Conservation (phyloP, 2,113 vertebrate species). For the Ariopsis seemanni region DNA sequence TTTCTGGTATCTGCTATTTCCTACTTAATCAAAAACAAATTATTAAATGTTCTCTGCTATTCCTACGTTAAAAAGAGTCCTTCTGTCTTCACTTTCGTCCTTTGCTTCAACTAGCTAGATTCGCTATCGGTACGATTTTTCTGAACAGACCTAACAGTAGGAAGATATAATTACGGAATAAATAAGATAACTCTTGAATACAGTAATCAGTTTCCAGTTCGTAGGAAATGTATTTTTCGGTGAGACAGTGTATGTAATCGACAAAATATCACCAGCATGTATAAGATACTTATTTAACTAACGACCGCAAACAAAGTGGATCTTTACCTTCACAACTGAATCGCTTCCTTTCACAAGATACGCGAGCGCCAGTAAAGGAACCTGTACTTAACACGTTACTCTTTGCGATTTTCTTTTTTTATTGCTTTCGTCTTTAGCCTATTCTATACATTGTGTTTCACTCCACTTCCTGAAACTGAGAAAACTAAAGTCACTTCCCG, state of each 20-base stretch:
- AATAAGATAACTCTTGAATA: not conserved
- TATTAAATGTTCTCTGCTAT: not conserved
- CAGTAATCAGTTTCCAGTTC: not conserved
- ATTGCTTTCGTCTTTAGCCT: not conserved
- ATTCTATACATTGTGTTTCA: not conserved
- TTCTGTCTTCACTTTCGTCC: not conserved
- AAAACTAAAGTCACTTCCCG: constrained; percentile 44
- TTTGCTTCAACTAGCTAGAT: not conserved
- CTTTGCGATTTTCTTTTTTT: not conserved
- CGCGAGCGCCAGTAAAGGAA: no score
- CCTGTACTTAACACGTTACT: not conserved
- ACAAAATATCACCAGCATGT: not conserved
- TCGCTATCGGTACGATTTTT: not conserved
- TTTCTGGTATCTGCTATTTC: not conserved
- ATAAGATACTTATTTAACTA: not conserved
- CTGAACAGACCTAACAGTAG: not conserved
- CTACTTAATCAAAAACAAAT: not conserved
- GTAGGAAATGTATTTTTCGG: not conserved
- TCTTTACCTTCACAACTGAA: constrained; percentile 31
- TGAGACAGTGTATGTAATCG: not conserved
- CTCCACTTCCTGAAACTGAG: constrained; percentile 50
- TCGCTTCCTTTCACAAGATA: not conserved
- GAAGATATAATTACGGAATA: not conserved
- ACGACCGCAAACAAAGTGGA: not conserved
- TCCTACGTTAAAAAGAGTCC: not conserved